These are phyloP conservation scores for Mirounga angustirostris DNA, from an alignment of 2,113 vertebrate genomes.

Conservation along the genomic window DNA sequence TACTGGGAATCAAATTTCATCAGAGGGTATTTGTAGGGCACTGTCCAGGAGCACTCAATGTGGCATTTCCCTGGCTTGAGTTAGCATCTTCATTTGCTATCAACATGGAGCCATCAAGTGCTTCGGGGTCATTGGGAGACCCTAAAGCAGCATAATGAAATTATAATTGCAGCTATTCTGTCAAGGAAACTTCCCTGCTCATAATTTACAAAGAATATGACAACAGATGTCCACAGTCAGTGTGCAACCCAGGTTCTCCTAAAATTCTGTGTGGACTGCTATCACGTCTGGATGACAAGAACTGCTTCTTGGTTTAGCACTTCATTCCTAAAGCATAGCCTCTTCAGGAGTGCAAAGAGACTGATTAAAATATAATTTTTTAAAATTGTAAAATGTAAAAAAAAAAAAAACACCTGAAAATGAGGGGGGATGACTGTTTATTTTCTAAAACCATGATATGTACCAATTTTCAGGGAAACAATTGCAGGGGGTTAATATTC, in stretches of 20 bases:
- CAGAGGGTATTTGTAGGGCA: neutral
- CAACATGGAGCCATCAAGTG: neutral
- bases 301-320: neutral
- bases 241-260: neutral
- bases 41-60: neutral
- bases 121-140: neutral
- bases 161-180: neutral
- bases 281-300: neutral
- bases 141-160: neutral
- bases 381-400: neutral
- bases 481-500: constrained; percentile 46
- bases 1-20: constrained; percentile 13
- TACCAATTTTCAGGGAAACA: constrained; percentile 16
- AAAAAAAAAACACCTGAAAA: neutral
- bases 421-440: neutral
- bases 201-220: neutral
- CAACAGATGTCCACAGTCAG: neutral
- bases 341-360: neutral
- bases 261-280: neutral
- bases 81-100: neutral
- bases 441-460: neutral
- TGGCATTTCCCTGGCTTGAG: neutral
- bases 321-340: neutral
- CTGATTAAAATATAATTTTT: neutral
- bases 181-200: constrained; percentile 18